Conservation (phyloP, 2,888 invertebrate genomes). For the Diarsia dahlii region DNA sequence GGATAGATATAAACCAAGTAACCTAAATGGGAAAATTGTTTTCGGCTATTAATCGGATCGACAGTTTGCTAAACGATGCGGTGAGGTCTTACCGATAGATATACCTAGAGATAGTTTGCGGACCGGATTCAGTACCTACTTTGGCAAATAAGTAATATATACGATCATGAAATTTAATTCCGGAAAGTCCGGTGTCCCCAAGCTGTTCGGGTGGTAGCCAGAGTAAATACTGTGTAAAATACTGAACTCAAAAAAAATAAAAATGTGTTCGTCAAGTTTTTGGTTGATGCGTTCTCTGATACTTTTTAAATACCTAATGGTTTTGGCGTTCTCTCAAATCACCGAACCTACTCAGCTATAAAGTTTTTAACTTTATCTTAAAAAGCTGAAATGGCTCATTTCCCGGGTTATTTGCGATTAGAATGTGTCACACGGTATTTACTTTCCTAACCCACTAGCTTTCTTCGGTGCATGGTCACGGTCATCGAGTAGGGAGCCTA, state of each 20-base stretch:
- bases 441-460: conserved; percentile 75
- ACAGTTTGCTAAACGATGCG: background rate
- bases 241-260: background rate
- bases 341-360: background rate
- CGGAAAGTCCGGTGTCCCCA: background rate
- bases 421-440: conserved; percentile 50
- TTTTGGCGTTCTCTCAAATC: background rate
- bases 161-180: background rate
- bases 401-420: background rate
- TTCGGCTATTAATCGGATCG: conserved; percentile 31
- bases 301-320: background rate
- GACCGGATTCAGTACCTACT: no score
- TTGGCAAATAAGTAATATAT: no score
- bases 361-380: background rate
- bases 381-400: conserved; percentile 11
- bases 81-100: background rate
- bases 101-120: no score
- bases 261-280: background rate
- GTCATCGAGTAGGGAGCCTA: conserved; percentile 66
- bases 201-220: no score
- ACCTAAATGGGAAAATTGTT: conserved; percentile 61
- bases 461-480: conserved; percentile 72
- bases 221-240: background rate
- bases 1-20: conserved; percentile 51
- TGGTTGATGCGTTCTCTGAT: background rate